Base-by-base conservation (phyloP, 2,113 vertebrate genomes). In the Proteles cristata region DNA sequence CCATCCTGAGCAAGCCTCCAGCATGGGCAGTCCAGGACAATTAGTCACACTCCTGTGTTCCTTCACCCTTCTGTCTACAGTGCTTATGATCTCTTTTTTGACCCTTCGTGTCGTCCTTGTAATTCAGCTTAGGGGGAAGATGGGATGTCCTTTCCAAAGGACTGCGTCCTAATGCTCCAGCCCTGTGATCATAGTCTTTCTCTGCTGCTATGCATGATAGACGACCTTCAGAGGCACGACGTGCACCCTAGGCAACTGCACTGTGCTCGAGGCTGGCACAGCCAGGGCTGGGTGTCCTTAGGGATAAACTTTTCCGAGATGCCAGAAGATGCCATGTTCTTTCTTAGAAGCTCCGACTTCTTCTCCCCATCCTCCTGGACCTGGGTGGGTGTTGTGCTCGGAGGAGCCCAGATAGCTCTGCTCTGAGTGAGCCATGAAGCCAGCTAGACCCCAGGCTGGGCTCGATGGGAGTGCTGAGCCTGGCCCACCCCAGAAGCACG, bases 301-400 rank as follows among this genome's bases (percentile, higher is more conserved):
- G 81, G 58, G 58, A 48, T 93, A 81, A 39, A 21, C 55, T 94
- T 94, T 82, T 85, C 88, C 66, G 88, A 76, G 95, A 95, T 4
- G 11, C 48, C 76, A 73, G 91, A 85, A 97, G 93, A 88, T 94
- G 58, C 86, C 94, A 68, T 79, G 73, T n/a, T 94, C 28, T 61
- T 17, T 35, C 35, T 92, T 74, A 14, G 63, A 88, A 58, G 21
- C 74, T 31, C 15, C 2, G 2, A 50, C 4, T 19, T 7, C 16
- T 53, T 43, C 43, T 92, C 45, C 50, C 26, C 28, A 0, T 35
- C 73, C 48, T 50, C 39, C 33, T 5, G 16, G 45, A 69, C 43
- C 77, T 80, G 48, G 50, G 43, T 35, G n/a, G 55, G 71, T 35
- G 39, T 73, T 39, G 28, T 39, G 53, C 73, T 50, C 65, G 69